Conservation (phyloP, 1,140 invertebrate genomes). For the Cyrtorhinus lividipennis region DNA sequence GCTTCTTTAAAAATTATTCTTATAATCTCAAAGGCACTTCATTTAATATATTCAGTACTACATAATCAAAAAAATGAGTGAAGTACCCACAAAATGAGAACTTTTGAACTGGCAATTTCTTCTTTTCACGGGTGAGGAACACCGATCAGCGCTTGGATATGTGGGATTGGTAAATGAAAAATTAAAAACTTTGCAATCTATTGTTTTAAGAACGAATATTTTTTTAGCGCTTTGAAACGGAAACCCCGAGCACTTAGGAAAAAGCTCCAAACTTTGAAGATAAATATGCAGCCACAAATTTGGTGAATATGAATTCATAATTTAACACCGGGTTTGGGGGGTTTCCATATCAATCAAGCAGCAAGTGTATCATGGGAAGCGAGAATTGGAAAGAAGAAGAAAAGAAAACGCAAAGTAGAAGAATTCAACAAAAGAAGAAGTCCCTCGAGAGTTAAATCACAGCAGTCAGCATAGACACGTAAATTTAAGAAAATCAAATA, state of each 20-base stretch:
- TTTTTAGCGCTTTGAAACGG: too few species aligned
- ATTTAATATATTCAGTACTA: slow-evolving; percentile 10
- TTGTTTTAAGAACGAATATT: too few species aligned
- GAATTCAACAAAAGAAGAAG: background rate
- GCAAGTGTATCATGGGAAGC: too few species aligned
- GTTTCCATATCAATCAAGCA: too few species aligned
- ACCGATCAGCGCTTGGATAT: background rate
- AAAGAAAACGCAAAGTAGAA: too few species aligned
- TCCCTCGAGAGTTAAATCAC: slow-evolving; percentile 11
- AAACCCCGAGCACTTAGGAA: too few species aligned
- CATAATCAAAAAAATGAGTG: slow-evolving; percentile 11
- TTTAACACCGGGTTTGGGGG: too few species aligned
- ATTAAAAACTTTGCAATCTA: background rate
- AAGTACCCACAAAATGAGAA: slow-evolving; percentile 14
- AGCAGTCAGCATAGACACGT: slow-evolving; percentile 6
- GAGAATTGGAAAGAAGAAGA: background rate
- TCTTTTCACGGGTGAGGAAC: background rate
- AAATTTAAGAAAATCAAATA: background rate
- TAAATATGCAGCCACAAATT: too few species aligned
- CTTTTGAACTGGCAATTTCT: background rate
- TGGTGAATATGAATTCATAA: too few species aligned
- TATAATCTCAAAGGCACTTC: slow-evolving; percentile 15
- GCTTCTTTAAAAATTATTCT: slow-evolving; percentile 1
- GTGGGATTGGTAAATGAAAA: background rate
- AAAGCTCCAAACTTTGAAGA: too few species aligned